Conservation (phyloP, 1,140 invertebrate species). For the Cotesia chilonis region DNA sequence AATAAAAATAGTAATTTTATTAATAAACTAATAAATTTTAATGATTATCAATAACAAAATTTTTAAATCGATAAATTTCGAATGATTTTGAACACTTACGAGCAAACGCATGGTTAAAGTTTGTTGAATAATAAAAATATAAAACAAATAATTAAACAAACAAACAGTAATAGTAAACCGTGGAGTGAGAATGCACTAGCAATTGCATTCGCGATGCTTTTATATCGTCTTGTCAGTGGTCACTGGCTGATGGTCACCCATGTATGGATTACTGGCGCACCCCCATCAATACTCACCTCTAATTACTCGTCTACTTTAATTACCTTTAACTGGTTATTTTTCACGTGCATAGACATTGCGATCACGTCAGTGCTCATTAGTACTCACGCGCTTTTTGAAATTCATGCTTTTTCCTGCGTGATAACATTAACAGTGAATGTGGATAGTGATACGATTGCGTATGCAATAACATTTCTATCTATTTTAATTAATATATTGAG, state of each 20-base stretch:
- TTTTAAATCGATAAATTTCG: too few relatives aligned
- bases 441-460: too few relatives aligned
- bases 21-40: too few relatives aligned
- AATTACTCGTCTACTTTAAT: slow-evolving; percentile 37
- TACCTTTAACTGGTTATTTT: background rate
- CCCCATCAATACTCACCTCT: slow-evolving; percentile 35
- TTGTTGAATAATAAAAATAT: background rate
- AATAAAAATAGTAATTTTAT: too few relatives aligned
- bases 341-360: slow-evolving; percentile 8
- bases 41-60: too few relatives aligned
- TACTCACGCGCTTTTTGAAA: background rate
- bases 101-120: slow-evolving; percentile 41
- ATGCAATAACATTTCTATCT: too few relatives aligned
- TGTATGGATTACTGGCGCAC: slow-evolving; percentile 31
- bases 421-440: too few relatives aligned
- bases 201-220: slow-evolving; percentile 40
- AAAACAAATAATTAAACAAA: slow-evolving; percentile 6
- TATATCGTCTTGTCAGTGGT: slow-evolving; percentile 41
- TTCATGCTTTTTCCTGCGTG: slow-evolving; percentile 6
- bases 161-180: slow-evolving; percentile 34
- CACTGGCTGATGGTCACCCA: slow-evolving; percentile 9
- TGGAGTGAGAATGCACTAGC: slow-evolving; percentile 40
- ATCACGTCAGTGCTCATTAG: slow-evolving; percentile 14
- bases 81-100: slow-evolving; percentile 37
- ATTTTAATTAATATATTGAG: too few relatives aligned